Conservation (phyloP, 2,113 vertebrate species). For the Menura novaehollandiae region DNA sequence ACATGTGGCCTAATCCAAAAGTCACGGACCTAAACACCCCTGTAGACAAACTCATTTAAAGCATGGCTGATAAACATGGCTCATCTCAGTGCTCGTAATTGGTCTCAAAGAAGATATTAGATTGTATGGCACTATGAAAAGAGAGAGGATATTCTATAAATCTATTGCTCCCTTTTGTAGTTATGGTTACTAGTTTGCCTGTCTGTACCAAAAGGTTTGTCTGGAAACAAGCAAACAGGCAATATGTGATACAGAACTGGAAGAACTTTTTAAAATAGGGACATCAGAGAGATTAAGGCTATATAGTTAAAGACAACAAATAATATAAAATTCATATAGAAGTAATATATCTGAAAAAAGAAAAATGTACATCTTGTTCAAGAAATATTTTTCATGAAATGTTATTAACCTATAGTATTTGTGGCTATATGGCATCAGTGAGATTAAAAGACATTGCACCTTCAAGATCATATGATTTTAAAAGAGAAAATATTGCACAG, state of each 20-base stretch:
- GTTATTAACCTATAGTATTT: not conserved
- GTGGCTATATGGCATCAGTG: not conserved
- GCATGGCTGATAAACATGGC: not conserved
- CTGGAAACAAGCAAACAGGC: not conserved
- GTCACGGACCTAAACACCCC: not conserved
- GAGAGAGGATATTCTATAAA: not conserved
- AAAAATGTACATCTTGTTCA: not conserved
- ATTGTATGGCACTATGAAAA: not conserved
- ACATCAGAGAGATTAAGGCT: not conserved
- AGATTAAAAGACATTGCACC: not conserved
- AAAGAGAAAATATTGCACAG: not conserved
- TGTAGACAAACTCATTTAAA: not conserved
- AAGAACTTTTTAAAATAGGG: not conserved
- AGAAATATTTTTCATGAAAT: not conserved
- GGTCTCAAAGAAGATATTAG: not conserved
- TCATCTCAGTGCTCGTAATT: not conserved
- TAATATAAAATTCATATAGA: not conserved
- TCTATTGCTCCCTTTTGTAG: not conserved
- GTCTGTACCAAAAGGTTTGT: not conserved
- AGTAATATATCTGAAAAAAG: not conserved
- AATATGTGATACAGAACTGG: not conserved
- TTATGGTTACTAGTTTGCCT: not conserved
- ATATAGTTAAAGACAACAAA: not conserved
- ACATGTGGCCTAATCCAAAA: not conserved
- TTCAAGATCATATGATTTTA: not conserved